Evolutionary conservation across 2,888 invertebrate genomes (phyloP), one percentile per base, ranked within the genome.

Genomic region (Masnerella sp.): DNA sequence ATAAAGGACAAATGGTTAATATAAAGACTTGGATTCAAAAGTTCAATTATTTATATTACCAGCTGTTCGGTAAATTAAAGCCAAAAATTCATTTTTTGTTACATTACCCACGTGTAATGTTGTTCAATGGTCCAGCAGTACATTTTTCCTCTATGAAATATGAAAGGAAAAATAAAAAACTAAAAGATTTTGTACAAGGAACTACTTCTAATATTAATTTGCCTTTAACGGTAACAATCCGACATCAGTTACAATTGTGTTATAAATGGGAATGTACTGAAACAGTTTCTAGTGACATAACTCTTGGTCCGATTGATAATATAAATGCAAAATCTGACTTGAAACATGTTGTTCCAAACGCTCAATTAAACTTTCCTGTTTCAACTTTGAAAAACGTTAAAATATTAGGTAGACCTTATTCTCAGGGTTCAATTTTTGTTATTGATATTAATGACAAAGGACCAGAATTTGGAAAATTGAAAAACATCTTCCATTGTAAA

Each of bases 61-160:
- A 32, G n/a, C 32, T 32, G n/a, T 32, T 9, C n/a, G 32, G 32
- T 7, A 32, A 32, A 32, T 32, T 32, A n/a, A 32, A 32, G n/a
- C 25, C 25, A 25, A 25, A 25, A 25, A 25, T 25, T 4, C 25
- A 25, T 25, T 5, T 25, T 25, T 25, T 5, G 32, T 5, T 32
- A n/a, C 32, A 32, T n/a, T 32, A 32, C n/a, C 32, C 32, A 9
- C 32, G 32, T 9, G 32, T 32, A n/a, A 8, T 32, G n/a, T 9
- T 9, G n/a, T 32, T 32, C 2, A 32, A 8, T 5, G 32, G 32
- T 9, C 32, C 32, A 32, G 32, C n/a, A 32, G 32, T 32, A 32
- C 32, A 32, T 32, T 32, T 9, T n/a, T 32, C 32, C 2, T 5
- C 32, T 7, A 32, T 32, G 32, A 32, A 32, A n/a, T 32, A 7